phyloP scores from a whole-genome alignment of 1,140 invertebrate genomes.

The Macrocentrus cingulum region DNA sequence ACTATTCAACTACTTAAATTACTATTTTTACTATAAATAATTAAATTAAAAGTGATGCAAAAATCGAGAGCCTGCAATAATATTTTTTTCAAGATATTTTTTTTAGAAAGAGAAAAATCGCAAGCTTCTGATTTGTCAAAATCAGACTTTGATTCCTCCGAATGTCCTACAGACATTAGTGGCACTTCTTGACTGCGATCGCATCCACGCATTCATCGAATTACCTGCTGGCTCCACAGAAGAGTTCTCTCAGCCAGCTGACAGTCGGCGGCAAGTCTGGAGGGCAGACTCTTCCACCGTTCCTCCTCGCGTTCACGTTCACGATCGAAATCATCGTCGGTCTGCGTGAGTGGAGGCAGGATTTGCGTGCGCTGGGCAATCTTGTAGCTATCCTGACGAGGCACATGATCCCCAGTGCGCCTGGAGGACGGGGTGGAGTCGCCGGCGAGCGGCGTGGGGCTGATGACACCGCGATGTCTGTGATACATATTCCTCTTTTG shows the following conservation, averaged over 20 bases:
- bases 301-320: constrained; percentile 47
- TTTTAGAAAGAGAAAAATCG: no score
- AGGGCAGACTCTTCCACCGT: constrained; percentile 51
- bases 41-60: no score
- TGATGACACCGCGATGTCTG: constrained; percentile 56
- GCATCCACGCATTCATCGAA: constrained; percentile 36
- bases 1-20: no score
- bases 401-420: constrained; percentile 50
- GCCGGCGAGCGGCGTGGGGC: constrained; percentile 41
- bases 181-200: no score
- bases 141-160: background rate
- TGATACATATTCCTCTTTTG: constrained; percentile 67
- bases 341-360: constrained; percentile 54
- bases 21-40: no score
- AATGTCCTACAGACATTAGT: background rate
- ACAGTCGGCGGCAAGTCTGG: constrained; percentile 48
- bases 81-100: no score
- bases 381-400: constrained; percentile 67
- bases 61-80: no score
- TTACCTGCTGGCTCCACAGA: constrained; percentile 54
- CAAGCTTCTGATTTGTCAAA: background rate
- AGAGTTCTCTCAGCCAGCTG: constrained; percentile 49
- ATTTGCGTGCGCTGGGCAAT: constrained; percentile 51
- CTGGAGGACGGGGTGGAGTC: constrained; percentile 38
- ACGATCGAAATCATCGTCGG: constrained; percentile 42